Evolutionary conservation across 1,140 invertebrate species (phyloP), one percentile per base, ranked within the genome.

Genomic region (Drosophila funebris): DNA sequence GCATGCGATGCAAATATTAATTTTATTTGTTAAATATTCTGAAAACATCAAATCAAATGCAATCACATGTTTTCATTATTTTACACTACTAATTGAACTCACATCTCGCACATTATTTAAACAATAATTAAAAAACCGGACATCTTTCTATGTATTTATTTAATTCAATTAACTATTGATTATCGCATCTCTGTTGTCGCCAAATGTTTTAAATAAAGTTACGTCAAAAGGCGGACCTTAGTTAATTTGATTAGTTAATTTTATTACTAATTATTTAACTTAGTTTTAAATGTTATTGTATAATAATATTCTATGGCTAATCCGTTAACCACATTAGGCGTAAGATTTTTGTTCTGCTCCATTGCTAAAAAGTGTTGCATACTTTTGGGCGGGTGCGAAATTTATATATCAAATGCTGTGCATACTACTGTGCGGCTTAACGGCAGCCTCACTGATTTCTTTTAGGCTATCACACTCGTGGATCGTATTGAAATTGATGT

Each of bases 401-500:
- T 9, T 6, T 2, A 27, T 14, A 44, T 27, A 9, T 80, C 37
- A 84, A 64, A 85, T 77, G 33, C 73, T 85, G 36, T 85, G 77
- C 53, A 66, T 64, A 43, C 81, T 64, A 37, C 82, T 85, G 24
- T 46, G 67, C 9, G 82, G 50, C 33, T 73, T 74, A 2, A 16
- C 2, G n/a, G 43, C 37, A 4, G 31, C 18, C 1, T 64, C 57
- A 0, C 33, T 37, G 16, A 41, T 11, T 13, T 87, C 77, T 7
- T 57, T 36, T 11, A 56, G 57, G 24, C 68, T 22, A 2, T 81
- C 82, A 31, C 69, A 70, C 44, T 87, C 78, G 20, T 50, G 74
- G 5, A 68, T 72, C 9, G 82, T 76, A 41, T 81, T 14, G 22
- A 76, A 73, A 43, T 90, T 78, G 2, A 90, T 85, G 14, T 87